Conservation (phyloP, 1,140 invertebrate species). For the Hyposmocoma kahamanoa region DNA sequence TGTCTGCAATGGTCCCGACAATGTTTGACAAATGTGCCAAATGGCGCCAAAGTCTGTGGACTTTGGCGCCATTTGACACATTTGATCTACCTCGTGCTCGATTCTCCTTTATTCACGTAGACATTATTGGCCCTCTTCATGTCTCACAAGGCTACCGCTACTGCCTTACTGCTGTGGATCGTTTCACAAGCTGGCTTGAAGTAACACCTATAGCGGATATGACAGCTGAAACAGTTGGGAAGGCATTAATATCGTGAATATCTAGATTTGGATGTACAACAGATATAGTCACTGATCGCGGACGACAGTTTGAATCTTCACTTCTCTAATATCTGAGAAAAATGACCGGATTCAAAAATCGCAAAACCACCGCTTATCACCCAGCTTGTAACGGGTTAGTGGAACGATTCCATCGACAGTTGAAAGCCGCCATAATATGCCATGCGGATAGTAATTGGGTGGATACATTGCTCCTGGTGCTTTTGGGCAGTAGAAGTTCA, state of each 20-base stretch:
- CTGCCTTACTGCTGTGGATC: constrained; percentile 1
- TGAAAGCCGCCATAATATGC: constrained; percentile 6
- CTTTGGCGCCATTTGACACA: background rate
- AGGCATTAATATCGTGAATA: constrained; percentile 26
- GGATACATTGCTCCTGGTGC: background rate
- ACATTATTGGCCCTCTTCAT: background rate
- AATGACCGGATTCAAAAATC: background rate
- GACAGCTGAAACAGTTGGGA: constrained; percentile 7
- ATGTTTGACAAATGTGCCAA: background rate
- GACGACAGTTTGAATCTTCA: constrained; percentile 4
- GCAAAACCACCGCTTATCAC: constrained; percentile 4
- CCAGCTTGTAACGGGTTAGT: constrained; percentile 4
- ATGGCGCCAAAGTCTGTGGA: background rate
- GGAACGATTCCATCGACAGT: constrained; percentile 8
- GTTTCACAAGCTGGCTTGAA: constrained; percentile 1
- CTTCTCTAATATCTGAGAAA: constrained; percentile 1
- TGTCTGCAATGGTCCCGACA: background rate
- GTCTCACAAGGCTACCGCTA: background rate
- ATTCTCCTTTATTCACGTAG: constrained; percentile 1
- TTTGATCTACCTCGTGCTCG: background rate
- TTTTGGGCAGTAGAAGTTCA: background rate
- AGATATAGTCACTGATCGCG: constrained; percentile 28
- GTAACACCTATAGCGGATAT: background rate
- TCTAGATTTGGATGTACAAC: constrained; percentile 26
- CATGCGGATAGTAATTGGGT: constrained; percentile 1